Evolutionary conservation across 1,140 invertebrate species (phyloP).

Genomic region (Leptopilina clavipes): DNA sequence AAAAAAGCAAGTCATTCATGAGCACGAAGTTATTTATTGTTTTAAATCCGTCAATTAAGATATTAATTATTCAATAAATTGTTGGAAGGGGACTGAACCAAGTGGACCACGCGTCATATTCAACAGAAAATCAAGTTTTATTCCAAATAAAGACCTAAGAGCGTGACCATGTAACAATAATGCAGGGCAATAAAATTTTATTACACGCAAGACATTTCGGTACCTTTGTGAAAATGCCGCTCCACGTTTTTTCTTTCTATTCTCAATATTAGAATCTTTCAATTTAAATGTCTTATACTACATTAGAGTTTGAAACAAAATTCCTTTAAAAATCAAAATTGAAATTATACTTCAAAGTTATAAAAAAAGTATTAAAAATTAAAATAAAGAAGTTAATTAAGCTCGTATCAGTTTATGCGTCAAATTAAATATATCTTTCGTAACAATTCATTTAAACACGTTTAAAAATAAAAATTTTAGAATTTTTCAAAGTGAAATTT

Average conservation of each 20-base stretch:
- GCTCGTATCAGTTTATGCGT: neutral
- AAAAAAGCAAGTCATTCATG: neutral
- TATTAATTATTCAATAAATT: constrained; percentile 21
- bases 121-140: constrained; percentile 47
- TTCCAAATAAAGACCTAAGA: constrained; percentile 53
- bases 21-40: constrained; percentile 1
- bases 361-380: neutral
- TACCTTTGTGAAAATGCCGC: constrained; percentile 53
- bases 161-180: constrained; percentile 52
- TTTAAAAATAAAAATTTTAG: neutral
- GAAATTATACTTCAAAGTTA: neutral
- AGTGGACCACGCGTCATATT: constrained; percentile 31
- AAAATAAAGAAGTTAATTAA: constrained; percentile 14
- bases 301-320: neutral
- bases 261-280: neutral
- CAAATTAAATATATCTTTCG: neutral
- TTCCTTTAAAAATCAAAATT: neutral
- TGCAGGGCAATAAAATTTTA: constrained; percentile 57
- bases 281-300: neutral
- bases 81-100: constrained; percentile 12
- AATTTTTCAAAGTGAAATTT: neutral
- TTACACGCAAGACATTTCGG: constrained; percentile 45
- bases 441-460: neutral
- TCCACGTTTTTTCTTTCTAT: constrained; percentile 20
- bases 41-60: constrained; percentile 29